Conservation (phyloP, 2,888 invertebrate genomes). For the Colletes collaris region DNA sequence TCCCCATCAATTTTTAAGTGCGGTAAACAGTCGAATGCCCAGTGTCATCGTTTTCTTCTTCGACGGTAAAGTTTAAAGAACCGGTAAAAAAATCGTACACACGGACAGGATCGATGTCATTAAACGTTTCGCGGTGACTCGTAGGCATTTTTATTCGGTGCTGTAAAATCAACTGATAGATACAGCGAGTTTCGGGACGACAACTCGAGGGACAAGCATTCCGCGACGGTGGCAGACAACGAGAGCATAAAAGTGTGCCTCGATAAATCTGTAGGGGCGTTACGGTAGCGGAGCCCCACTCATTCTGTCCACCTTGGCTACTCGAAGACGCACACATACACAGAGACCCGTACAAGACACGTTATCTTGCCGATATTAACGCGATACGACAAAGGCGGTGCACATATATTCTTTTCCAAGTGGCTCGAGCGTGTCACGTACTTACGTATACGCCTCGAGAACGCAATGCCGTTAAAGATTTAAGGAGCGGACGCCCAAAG, state of each 20-base stretch:
- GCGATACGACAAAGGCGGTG: constrained; percentile 47
- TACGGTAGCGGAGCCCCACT: constrained; percentile 43
- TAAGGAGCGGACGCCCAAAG: constrained; percentile 43
- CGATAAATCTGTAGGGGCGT: constrained; percentile 53
- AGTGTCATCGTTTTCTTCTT: no score
- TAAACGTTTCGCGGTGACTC: constrained; percentile 14
- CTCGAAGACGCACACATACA: neutral
- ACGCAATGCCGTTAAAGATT: constrained; percentile 54
- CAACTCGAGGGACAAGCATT: neutral
- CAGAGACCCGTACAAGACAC: constrained; percentile 23
- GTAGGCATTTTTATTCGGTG: constrained; percentile 23
- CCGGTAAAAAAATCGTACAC: no score
- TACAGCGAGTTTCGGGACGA: neutral
- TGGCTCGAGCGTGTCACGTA: constrained; percentile 32
- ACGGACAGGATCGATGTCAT: constrained; percentile 14
- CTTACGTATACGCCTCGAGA: constrained; percentile 8
- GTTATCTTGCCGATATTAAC: constrained; percentile 51
- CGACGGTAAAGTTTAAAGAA: no score
- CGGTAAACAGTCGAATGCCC: no score
- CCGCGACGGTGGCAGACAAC: constrained; percentile 28
- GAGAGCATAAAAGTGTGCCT: constrained; percentile 40
- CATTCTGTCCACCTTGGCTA: constrained; percentile 12
- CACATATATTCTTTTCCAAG: constrained; percentile 47
- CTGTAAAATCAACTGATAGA: constrained; percentile 21
- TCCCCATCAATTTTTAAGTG: no score